Base-by-base conservation (phyloP, 2,888 invertebrate species). In the Poecilus cupreus region DNA sequence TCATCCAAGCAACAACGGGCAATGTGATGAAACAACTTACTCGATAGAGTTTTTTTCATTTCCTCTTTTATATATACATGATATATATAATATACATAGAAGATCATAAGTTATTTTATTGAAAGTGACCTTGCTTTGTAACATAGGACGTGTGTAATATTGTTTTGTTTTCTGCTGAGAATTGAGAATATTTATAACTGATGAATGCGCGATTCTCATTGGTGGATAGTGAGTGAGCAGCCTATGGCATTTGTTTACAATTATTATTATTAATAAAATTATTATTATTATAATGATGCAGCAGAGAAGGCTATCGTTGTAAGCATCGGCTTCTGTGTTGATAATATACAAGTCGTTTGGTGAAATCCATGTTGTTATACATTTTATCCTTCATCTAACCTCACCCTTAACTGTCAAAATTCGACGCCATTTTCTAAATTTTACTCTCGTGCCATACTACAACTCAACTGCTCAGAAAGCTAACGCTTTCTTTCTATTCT, bases 71-170 rank as follows among this genome's bases (percentile, higher is more conserved):
- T 83, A 84, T 83, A 87, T 86, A 87, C 86, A 86, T 84, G 80
- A 83, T 83, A 83, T 83, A 85, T 84, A 84, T 85, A 84, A 87
- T 87, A 86, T 85, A 86, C 85, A 90, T 90, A 90, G 90, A 89
- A 88, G 88, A 89, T 88, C 84, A 87, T 90, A 90, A 91, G 90
- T 91, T 91, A 91, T 91, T 91, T 91, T 91, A 87, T 90, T 90
- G 88, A 91, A 68, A 91, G 91, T 91, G 91, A 89, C 91, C 91
- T 91, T 91, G 91, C 91, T 91, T 91, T 91, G 90, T 91, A 91
- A 89, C 89, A 91, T 91, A 91, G 89, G 87, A 88, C 32, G 32
- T 88, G 86, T 87, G 86, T 86, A 75, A 37, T 82, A 24, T 80
- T 82, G 32, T 79, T 82, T 70, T 80, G 54, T 80, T 72, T 77